A percentile compares a stretch with the other conserved stretches of the same genome.
Evolutionary conservation across 2,797 vertebrate species (phyloP).

Genomic region (Phoebastria nigripes): DNA sequence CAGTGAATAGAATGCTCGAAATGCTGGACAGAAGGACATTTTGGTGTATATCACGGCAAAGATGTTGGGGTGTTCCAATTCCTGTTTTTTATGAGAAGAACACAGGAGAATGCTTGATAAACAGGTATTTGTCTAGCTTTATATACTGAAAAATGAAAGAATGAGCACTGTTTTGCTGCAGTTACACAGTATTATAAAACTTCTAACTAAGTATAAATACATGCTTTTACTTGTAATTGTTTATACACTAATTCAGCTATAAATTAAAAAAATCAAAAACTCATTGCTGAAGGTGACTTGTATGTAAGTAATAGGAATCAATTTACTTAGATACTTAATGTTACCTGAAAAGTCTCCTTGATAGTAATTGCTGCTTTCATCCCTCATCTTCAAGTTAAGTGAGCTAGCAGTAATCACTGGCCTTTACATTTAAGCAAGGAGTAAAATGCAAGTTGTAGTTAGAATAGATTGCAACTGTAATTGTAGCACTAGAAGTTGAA

Average conservation of each 20-base stretch:
- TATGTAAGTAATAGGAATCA: background rate
- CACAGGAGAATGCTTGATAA: slow-evolving; percentile 86
- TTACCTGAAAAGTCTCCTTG: background rate
- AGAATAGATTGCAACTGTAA: background rate
- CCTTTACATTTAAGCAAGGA: background rate
- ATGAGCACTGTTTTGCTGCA: background rate
- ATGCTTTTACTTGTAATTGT: background rate
- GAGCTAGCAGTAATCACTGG: background rate
- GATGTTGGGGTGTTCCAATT: slow-evolving; percentile 94
- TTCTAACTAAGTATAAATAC: background rate
- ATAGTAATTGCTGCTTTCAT: background rate
- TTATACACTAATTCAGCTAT: background rate
- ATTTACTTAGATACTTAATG: background rate
- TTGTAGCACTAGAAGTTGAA: background rate
- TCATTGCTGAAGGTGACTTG: background rate
- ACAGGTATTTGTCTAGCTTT: slow-evolving; percentile 77
- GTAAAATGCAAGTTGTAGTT: background rate
- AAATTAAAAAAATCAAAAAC: background rate
- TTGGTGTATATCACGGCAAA: slow-evolving; percentile 97
- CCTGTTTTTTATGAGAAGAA: slow-evolving; percentile 92
- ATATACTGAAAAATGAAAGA: background rate
- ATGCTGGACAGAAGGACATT: slow-evolving; percentile 90
- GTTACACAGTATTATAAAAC: background rate
- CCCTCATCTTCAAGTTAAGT: background rate
- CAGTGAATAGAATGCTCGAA: slow-evolving; percentile 81